phyloP scores from a whole-genome alignment of 2,113 vertebrate genomes.

The Clupea harengus region DNA sequence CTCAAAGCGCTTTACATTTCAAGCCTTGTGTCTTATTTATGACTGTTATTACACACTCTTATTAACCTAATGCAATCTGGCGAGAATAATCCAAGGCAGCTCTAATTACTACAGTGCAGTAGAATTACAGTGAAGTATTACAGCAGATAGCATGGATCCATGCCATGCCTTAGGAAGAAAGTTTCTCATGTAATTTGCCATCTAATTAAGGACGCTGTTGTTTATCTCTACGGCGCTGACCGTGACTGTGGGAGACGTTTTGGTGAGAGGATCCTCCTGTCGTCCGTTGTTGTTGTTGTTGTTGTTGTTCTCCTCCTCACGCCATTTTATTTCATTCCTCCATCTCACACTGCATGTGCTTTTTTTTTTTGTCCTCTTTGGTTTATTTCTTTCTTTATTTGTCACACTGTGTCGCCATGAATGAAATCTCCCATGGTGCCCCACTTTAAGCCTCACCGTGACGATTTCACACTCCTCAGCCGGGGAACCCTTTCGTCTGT shows the following conservation, averaged over 20 bases:
- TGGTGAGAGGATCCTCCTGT: background rate
- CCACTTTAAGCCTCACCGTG: constrained; percentile 56
- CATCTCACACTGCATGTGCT: constrained; percentile 13
- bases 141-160: background rate
- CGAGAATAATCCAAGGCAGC: background rate
- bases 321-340: constrained; percentile 23
- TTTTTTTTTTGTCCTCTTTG: constrained; percentile 57
- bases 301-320: background rate
- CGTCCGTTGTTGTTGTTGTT: background rate
- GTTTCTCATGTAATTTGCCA: background rate
- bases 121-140: background rate
- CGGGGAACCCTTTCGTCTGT: constrained; percentile 44
- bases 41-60: background rate
- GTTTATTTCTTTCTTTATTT: constrained; percentile 42
- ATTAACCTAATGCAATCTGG: background rate
- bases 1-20: background rate
- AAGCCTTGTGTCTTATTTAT: background rate
- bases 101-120: background rate
- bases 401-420: constrained; percentile 49
- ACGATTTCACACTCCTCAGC: constrained; percentile 60
- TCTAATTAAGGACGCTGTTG: background rate
- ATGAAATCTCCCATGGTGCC: constrained; percentile 63
- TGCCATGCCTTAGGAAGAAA: background rate
- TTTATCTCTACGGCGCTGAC: background rate
- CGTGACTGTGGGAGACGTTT: background rate